Evolutionary conservation across 1,140 invertebrate species (phyloP).

Genomic region (Pemphigus obesinymphae): DNA sequence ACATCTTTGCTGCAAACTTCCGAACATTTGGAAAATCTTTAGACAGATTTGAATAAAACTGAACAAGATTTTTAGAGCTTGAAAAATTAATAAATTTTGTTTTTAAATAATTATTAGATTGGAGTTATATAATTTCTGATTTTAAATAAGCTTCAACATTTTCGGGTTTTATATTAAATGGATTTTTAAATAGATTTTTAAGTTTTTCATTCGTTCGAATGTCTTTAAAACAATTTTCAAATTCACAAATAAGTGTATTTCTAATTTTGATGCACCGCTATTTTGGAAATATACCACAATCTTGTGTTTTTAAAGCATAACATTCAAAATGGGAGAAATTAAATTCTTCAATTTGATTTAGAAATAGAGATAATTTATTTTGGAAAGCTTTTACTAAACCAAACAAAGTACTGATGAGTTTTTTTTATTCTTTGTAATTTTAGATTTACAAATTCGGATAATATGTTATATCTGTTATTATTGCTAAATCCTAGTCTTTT

Average conservation of each 20-base stretch:
- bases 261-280: background rate
- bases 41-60: background rate
- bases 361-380: conserved; percentile 12
- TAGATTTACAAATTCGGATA: background rate
- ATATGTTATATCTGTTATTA: no score
- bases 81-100: no score
- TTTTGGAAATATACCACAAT: no score
- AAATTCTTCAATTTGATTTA: conserved; percentile 17
- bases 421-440: conserved; percentile 3
- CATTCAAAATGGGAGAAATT: no score
- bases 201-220: background rate
- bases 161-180: background rate
- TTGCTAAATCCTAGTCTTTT: no score
- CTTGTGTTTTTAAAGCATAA: no score
- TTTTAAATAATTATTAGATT: no score
- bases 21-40: conserved; percentile 8
- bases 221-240: background rate
- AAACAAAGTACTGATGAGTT: background rate
- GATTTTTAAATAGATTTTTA: conserved; percentile 1
- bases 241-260: background rate
- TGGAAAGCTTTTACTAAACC: conserved; percentile 3
- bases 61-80: no score
- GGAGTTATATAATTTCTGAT: no score
- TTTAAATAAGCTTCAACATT: no score
- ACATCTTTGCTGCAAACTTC: background rate